Percentiles rank a stretch among this genome's conserved stretches.
Evolutionary conservation across 2,797 vertebrate genomes (phyloP).

Genomic region (Cyprinella venusta): DNA sequence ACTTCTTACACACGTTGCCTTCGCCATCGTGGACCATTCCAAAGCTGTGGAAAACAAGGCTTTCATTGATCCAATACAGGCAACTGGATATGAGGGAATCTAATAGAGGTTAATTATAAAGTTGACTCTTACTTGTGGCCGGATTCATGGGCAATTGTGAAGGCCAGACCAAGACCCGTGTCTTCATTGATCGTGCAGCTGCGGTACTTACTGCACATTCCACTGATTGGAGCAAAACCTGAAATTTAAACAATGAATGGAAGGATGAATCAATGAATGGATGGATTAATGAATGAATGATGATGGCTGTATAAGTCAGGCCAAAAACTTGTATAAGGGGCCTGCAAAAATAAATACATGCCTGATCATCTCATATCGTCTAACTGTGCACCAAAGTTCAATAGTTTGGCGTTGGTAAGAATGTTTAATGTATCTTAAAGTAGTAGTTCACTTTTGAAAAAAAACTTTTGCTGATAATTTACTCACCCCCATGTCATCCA

Average conservation of each 20-base stretch:
- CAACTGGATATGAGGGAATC: not conserved
- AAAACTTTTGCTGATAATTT: no score
- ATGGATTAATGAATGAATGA: not conserved
- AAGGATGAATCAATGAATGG: not conserved
- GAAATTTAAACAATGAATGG: slow-evolving; percentile 11
- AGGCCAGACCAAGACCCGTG: slow-evolving; percentile 88
- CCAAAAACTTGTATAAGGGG: not conserved
- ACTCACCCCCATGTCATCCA: no score
- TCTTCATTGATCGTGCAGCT: slow-evolving; percentile 93
- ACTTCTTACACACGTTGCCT: slow-evolving; percentile 91
- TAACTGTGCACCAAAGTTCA: not conserved
- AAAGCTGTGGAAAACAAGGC: slow-evolving; percentile 74
- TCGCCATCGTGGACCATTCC: slow-evolving; percentile 94
- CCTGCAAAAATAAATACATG: not conserved
- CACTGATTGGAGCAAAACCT: slow-evolving; percentile 92
- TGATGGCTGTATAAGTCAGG: not conserved
- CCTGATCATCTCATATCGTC: not conserved
- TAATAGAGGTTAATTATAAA: not conserved
- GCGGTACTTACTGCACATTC: slow-evolving; percentile 92
- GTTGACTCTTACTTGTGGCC: slow-evolving; percentile 86
- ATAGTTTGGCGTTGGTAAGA: not conserved
- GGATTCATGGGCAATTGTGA: slow-evolving; percentile 92
- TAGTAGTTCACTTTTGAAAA: no score
- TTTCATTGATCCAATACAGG: not conserved
- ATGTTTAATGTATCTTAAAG: not conserved